Conservation (phyloP, 1,140 invertebrate species). For the Drosophila lacertosa region DNA sequence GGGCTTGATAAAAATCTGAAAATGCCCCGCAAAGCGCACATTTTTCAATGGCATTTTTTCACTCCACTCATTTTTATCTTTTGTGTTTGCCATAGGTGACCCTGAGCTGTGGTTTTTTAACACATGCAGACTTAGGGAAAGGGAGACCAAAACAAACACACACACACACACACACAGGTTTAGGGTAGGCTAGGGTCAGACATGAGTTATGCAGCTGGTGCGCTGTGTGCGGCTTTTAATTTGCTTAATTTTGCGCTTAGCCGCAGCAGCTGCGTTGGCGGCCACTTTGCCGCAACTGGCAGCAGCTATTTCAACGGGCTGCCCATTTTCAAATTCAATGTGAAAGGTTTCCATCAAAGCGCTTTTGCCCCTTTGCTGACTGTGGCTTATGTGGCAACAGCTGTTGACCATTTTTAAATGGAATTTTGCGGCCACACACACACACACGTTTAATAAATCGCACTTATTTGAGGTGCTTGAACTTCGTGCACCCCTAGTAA, state of each 20-base stretch:
- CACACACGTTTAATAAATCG: conserved; percentile 39
- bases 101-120: conserved; percentile 61
- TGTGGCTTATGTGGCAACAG: conserved; percentile 75
- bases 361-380: background rate
- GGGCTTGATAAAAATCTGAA: conserved; percentile 75
- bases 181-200: too few species aligned
- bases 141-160: conserved; percentile 2
- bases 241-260: conserved; percentile 81
- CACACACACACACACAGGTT: conserved; percentile 37
- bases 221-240: conserved; percentile 74
- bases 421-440: conserved; percentile 31
- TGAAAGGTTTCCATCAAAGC: conserved; percentile 41
- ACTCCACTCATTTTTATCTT: too few species aligned
- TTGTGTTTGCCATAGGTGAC: conserved; percentile 54
- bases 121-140: conserved; percentile 22
- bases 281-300: conserved; percentile 27
- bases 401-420: conserved; percentile 62
- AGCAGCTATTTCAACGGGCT: conserved; percentile 41
- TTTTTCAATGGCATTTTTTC: conserved; percentile 71
- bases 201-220: conserved; percentile 72
- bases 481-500: background rate
- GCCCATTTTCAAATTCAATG: conserved; percentile 51
- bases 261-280: conserved; percentile 64
- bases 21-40: conserved; percentile 67
- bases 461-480: conserved; percentile 34